phyloP scores from a whole-genome alignment of 2,888 invertebrate genomes.

The Gastracanthus pulcherrimus region DNA sequence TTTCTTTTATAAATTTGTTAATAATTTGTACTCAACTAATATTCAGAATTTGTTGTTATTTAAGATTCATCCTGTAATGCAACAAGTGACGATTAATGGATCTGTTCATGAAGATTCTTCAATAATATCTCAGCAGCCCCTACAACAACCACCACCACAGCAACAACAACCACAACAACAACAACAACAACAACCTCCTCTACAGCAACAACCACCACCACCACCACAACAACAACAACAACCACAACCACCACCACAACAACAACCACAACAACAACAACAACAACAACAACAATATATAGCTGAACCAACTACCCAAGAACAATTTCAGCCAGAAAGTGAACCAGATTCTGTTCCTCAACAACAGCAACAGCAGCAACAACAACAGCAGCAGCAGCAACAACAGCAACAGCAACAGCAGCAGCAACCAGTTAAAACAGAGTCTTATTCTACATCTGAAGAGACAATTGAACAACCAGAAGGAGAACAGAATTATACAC shows the following conservation, averaged over 20 bases:
- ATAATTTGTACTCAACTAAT: too few relatives aligned
- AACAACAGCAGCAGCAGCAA: conserved; percentile 58
- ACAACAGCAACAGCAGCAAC: conserved; percentile 60
- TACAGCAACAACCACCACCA: conserved; percentile 58
- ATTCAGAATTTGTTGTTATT: background rate
- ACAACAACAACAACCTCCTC: conserved; percentile 65
- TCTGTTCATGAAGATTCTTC: conserved; percentile 75
- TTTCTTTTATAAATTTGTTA: background rate
- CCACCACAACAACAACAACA: conserved; percentile 69
- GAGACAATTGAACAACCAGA: conserved; percentile 73
- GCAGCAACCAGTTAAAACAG: conserved; percentile 65
- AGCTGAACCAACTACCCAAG: conserved; percentile 66
- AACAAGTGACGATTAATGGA: conserved; percentile 73
- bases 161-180: conserved; percentile 65
- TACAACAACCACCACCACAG: conserved; percentile 65
- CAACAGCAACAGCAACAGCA: conserved; percentile 60
- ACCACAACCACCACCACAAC: conserved; percentile 66
- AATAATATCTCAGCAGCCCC: conserved; percentile 69
- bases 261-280: conserved; percentile 65
- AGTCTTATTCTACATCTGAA: conserved; percentile 70
- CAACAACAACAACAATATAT: conserved; percentile 69
- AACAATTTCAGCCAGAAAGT: conserved; percentile 73
- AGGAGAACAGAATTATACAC: conserved; percentile 66
- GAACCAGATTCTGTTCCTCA: conserved; percentile 65
- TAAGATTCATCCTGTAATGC: conserved; percentile 73